Percentiles rank a stretch among this genome's conserved stretches.
Conservation (phyloP, 30 jellyfish, hydroid and myxozoan species). For the Aurelia sp. region DNA sequence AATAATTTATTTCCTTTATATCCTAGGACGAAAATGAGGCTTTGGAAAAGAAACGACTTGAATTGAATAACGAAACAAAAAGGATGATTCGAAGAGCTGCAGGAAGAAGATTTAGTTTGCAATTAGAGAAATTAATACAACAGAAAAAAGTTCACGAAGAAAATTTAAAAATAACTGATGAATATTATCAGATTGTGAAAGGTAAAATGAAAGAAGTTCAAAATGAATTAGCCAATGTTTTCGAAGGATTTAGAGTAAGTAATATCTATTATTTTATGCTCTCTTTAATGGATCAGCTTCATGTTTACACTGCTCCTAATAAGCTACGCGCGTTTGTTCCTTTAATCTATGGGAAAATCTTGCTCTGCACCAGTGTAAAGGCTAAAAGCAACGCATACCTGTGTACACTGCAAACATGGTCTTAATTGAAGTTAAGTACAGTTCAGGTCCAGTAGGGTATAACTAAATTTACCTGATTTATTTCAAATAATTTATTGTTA, state of each 20-base stretch:
- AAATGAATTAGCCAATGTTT: slow-evolving; percentile 18
- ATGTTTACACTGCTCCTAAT: too few species aligned
- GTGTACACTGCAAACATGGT: too few species aligned
- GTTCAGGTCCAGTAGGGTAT: too few species aligned
- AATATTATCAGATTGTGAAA: slow-evolving; percentile 12
- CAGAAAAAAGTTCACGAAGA: slow-evolving; percentile 13
- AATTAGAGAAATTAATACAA: slow-evolving; percentile 14
- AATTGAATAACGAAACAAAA: background rate
- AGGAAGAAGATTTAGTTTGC: slow-evolving; percentile 11
- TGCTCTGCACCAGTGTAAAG: too few species aligned
- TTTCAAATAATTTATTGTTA: too few species aligned
- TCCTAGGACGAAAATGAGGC: background rate
- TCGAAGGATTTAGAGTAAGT: slow-evolving; percentile 41
- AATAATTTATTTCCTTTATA: too few species aligned
- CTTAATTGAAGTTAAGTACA: too few species aligned
- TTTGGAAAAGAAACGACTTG: slow-evolving; percentile 3
- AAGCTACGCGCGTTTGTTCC: too few species aligned
- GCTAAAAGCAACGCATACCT: too few species aligned
- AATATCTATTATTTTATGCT: background rate
- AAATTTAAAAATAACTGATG: slow-evolving; percentile 1
- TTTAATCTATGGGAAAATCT: too few species aligned
- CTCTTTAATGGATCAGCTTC: too few species aligned
- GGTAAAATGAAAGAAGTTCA: slow-evolving; percentile 38
- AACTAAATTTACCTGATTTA: too few species aligned
- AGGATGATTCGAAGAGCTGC: background rate